Evolutionary conservation across 2,888 invertebrate genomes (phyloP).

Genomic region (Pemphredon lugubris): DNA sequence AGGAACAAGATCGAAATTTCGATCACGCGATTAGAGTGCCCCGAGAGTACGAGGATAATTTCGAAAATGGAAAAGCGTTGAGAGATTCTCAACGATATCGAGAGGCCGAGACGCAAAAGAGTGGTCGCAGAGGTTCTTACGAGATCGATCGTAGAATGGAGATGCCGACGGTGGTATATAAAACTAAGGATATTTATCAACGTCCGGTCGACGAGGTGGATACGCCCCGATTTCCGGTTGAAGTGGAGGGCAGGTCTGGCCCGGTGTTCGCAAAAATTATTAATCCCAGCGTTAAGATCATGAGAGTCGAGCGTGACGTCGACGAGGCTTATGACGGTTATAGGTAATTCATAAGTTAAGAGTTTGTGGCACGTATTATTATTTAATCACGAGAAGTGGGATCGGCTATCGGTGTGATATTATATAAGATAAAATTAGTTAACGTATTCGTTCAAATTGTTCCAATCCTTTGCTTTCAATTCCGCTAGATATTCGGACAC

Average conservation of each 20-base stretch:
- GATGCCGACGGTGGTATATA: slow-evolving; percentile 60
- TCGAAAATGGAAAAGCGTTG: slow-evolving; percentile 69
- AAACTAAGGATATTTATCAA: slow-evolving; percentile 74
- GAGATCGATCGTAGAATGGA: slow-evolving; percentile 53
- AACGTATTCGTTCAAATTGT: no score
- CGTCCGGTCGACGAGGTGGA: slow-evolving; percentile 77
- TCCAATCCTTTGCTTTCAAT: no score
- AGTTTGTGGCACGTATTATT: no score
- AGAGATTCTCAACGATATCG: slow-evolving; percentile 63
- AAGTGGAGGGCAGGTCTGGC: slow-evolving; percentile 61
- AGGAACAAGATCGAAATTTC: slow-evolving; percentile 52
- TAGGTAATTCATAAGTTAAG: no score
- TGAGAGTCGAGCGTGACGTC: slow-evolving; percentile 77
- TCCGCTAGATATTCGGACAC: slow-evolving; percentile 74
- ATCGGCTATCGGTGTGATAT: no score
- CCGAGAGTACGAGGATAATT: slow-evolving; percentile 71
- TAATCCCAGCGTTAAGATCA: slow-evolving; percentile 78
- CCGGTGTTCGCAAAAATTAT: slow-evolving; percentile 74
- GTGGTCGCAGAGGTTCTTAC: slow-evolving; percentile 35
- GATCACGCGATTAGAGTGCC: slow-evolving; percentile 68
- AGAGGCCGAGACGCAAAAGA: slow-evolving; percentile 52
- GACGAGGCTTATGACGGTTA: slow-evolving; percentile 72
- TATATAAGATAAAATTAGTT: no score
- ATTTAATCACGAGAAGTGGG: background rate
- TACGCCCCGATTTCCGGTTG: slow-evolving; percentile 75